These are phyloP conservation scores for Seira sanloemensis DNA, from an alignment of 2,888 invertebrate genomes.

Conservation along the genomic window DNA sequence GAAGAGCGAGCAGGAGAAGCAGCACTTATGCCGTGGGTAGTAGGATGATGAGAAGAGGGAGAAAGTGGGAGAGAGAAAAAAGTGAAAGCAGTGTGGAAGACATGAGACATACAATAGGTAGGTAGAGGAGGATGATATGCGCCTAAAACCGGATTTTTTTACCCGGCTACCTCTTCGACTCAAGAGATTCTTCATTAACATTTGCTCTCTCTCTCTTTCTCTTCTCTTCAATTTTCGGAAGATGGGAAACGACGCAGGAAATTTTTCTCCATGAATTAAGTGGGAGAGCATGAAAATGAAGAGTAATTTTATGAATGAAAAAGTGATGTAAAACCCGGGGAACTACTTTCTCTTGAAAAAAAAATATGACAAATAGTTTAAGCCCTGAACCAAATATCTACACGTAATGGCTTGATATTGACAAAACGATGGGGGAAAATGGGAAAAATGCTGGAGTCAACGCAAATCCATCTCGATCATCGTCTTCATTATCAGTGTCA, in stretches of 20 bases:
- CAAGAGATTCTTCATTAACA: background rate
- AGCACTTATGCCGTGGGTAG: background rate
- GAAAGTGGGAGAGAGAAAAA: background rate
- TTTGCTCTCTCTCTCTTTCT: too few species aligned
- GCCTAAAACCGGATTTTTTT: background rate
- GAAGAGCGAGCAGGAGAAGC: background rate
- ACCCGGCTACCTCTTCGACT: background rate
- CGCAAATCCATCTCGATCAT: conserved; percentile 9
- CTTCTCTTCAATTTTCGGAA: background rate
- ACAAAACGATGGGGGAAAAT: too few species aligned
- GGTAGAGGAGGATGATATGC: too few species aligned
- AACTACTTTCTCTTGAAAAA: too few species aligned
- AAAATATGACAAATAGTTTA: too few species aligned
- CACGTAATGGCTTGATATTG: too few species aligned
- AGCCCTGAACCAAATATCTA: too few species aligned
- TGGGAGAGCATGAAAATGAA: background rate
- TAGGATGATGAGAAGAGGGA: background rate
- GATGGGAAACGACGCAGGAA: background rate
- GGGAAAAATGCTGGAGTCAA: background rate
- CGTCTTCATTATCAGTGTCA: conserved; percentile 16
- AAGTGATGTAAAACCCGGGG: too few species aligned
- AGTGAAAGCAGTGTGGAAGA: background rate
- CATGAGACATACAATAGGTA: background rate
- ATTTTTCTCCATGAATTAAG: background rate
- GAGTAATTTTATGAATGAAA: conserved; percentile 14